Evolutionary conservation across 2,797 vertebrate species (phyloP).

Genomic region (Sebastolobus alascanus): DNA sequence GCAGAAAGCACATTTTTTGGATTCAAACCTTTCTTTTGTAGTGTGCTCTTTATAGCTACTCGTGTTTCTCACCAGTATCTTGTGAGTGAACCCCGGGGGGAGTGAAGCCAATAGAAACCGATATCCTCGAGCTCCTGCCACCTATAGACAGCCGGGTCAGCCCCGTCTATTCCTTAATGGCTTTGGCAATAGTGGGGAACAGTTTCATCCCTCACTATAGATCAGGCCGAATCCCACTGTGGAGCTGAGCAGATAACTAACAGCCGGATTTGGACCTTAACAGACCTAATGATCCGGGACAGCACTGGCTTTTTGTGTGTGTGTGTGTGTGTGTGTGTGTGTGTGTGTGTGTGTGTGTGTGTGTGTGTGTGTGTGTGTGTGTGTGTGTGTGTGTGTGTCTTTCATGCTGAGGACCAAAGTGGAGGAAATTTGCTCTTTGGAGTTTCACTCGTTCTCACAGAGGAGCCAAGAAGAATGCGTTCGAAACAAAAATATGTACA

Average conservation of each 20-base stretch:
- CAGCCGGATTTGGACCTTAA: slow-evolving; percentile 46
- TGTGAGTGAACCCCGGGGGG: slow-evolving; percentile 13
- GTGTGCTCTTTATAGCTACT: neutral
- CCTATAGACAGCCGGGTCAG: slow-evolving; percentile 28
- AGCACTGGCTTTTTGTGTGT: slow-evolving; percentile 21
- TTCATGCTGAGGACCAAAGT: neutral
- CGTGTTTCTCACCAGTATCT: neutral
- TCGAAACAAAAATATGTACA: neutral
- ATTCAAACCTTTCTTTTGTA: neutral
- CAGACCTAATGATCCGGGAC: slow-evolving; percentile 51
- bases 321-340: too few relatives aligned
- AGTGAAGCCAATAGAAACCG: slow-evolving; percentile 28
- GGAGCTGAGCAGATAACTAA: slow-evolving; percentile 57
- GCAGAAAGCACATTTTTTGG: neutral
- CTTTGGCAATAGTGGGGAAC: slow-evolving; percentile 35
- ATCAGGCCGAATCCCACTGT: slow-evolving; percentile 49
- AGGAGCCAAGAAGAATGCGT: neutral
- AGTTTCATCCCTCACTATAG: slow-evolving; percentile 57
- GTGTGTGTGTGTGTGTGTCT: neutral
- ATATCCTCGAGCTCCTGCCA: slow-evolving; percentile 24
- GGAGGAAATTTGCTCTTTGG: slow-evolving; percentile 6
- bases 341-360: too few relatives aligned
- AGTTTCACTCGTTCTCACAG: slow-evolving; percentile 5
- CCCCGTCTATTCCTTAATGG: slow-evolving; percentile 48
- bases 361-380: too few relatives aligned